Evolutionary conservation across 2,113 vertebrate species (phyloP), one percentile per base, ranked within the genome.

Genomic region (Scalopus aquaticus): DNA sequence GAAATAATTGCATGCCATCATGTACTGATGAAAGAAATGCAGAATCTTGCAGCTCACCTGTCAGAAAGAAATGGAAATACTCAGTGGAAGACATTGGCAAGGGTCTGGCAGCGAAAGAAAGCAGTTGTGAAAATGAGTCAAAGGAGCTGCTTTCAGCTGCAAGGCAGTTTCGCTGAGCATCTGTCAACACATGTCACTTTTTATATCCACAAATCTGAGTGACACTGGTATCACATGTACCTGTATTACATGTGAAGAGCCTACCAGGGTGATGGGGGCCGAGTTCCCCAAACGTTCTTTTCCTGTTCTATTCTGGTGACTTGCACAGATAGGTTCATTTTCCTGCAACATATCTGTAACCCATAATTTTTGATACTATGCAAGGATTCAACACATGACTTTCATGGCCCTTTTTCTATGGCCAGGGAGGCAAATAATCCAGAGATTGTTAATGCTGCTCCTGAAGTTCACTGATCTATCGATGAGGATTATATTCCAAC

Each of bases 1-100:
- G 98, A 99, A 99, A 82, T 99, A 99, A 92, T 99, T 99, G 98
- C 99, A 99, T 24, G 99, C 98, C 98, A 99, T 95, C 99, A 99
- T 99, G 98, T 99, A 99, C 98, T 99, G 99, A 97, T 99, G 99
- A 91, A 99, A 99, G 96, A 99, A 99, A 9, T 99, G 99, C 51
- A 99, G 84, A 88, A 99, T 98, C 96, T 99, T 99, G 98, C 99
- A 99, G 97, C 98, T 98, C 26, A 99, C 98, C 99, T 99, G 98
- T 92, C 93, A 95, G 89, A 94, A 56, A 98, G 49, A 97, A 96
- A 42, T 15, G 79, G 85, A 96, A 42, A 69, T 2, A 54, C 88
- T 96, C 96, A 93, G 82, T 32, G 5, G 20, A 28, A 88, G 77
- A 84, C 19, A 56, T 0, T 1, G 56, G 28, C 26, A 13, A 72